phyloP scores from a whole-genome alignment of 2,888 invertebrate species.

The Scaptomyza caliginosa region DNA sequence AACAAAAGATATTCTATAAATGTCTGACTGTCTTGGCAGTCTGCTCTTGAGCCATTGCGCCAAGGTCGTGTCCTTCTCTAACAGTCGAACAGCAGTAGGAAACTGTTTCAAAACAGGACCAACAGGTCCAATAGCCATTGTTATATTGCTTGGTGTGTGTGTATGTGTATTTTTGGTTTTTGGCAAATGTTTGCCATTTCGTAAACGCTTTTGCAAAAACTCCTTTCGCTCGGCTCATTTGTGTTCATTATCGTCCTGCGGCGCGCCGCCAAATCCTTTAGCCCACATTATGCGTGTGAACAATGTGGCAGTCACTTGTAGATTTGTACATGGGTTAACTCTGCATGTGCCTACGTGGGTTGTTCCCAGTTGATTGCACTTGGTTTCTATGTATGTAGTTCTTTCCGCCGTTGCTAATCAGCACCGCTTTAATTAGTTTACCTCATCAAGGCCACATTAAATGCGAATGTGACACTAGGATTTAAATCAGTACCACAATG shows the following conservation, averaged over 20 bases:
- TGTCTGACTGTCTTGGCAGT: slow-evolving; percentile 27
- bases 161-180: slow-evolving; percentile 40
- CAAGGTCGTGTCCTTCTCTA: slow-evolving; percentile 73
- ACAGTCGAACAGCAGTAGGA: slow-evolving; percentile 1
- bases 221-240: slow-evolving; percentile 69
- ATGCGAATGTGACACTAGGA: slow-evolving; percentile 30
- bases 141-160: slow-evolving; percentile 27
- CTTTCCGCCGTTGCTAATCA: slow-evolving; percentile 64
- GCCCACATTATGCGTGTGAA: slow-evolving; percentile 82
- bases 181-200: slow-evolving; percentile 72
- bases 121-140: slow-evolving; percentile 70
- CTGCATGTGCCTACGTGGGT: slow-evolving; percentile 54
- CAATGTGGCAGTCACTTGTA: slow-evolving; percentile 79
- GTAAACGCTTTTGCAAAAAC: slow-evolving; percentile 56
- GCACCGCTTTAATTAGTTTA: slow-evolving; percentile 71
- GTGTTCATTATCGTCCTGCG: slow-evolving; percentile 79
- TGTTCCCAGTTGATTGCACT: slow-evolving; percentile 28
- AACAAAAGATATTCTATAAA: slow-evolving; percentile 72
- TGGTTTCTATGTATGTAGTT: slow-evolving; percentile 10
- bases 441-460: slow-evolving; percentile 77
- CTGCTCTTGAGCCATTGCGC: slow-evolving; percentile 59
- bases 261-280: slow-evolving; percentile 73
- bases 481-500: slow-evolving; percentile 29
- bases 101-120: slow-evolving; percentile 33
- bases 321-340: slow-evolving; percentile 55